These are phyloP conservation scores for Cygnus atratus DNA, from an alignment of 2,113 vertebrate genomes.

Conservation along the genomic window DNA sequence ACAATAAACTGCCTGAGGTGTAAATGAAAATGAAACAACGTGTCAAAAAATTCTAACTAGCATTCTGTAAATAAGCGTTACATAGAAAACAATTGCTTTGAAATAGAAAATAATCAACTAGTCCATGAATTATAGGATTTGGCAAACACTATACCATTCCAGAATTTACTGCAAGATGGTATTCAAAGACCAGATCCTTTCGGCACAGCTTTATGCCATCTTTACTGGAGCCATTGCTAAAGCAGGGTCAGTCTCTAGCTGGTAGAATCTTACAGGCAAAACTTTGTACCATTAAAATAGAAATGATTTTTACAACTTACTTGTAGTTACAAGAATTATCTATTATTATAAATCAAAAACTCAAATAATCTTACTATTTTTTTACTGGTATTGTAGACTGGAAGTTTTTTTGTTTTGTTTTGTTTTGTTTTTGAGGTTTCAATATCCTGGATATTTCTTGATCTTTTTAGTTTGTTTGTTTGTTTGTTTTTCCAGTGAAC, in stretches of 20 bases:
- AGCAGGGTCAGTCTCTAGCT: background rate
- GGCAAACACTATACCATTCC: background rate
- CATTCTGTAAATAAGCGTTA: background rate
- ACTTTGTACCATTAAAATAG: background rate
- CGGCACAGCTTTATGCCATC: background rate
- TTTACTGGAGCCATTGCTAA: background rate
- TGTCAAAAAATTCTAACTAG: background rate
- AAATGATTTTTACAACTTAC: background rate
- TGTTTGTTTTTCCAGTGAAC: background rate
- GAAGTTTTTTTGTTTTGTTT: background rate
- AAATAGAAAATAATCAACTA: background rate
- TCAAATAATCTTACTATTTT: background rate
- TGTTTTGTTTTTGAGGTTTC: background rate
- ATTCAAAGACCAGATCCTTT: background rate
- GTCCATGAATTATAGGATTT: background rate
- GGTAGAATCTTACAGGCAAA: background rate
- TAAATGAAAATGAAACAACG: constrained; percentile 1
- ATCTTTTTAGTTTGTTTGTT: background rate
- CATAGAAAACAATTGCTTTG: background rate
- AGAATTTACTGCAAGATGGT: background rate
- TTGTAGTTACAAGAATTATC: background rate
- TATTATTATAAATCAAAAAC: background rate
- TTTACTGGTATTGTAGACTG: background rate
- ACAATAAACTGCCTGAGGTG: background rate
- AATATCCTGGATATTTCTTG: background rate